These are phyloP conservation scores for Hyperoplus lanceolatus DNA, from an alignment of 2,797 vertebrate species.

Conservation along the genomic window DNA sequence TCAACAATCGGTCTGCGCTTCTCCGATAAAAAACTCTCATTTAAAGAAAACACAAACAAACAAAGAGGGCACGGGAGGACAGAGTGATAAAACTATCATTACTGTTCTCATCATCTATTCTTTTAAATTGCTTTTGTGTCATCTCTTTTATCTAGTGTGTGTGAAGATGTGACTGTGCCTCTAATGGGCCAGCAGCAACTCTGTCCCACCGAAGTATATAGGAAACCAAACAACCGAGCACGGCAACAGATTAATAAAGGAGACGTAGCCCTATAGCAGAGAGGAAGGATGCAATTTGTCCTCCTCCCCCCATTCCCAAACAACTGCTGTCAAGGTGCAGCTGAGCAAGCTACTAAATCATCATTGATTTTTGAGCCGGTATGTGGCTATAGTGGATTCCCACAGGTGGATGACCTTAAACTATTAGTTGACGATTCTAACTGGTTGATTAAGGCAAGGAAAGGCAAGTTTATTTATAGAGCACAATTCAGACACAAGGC, in stretches of 20 bases:
- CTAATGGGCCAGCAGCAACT: conserved; percentile 43
- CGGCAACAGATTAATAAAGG: neutral
- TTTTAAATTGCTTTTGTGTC: conserved; percentile 71
- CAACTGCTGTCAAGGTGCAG: conserved; percentile 26
- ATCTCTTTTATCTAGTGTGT: conserved; percentile 49
- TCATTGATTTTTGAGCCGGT: conserved; percentile 22
- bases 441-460: no score
- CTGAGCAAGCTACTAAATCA: conserved; percentile 28
- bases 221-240: conserved; percentile 20
- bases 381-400: neutral
- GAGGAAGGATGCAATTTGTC: conserved; percentile 11
- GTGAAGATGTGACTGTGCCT: conserved; percentile 40
- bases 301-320: conserved; percentile 15
- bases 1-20: conserved; percentile 72
- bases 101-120: conserved; percentile 48
- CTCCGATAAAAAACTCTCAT: conserved; percentile 66
- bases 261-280: conserved; percentile 7
- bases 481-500: no score
- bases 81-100: conserved; percentile 70
- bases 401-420: neutral
- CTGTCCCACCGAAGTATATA: conserved; percentile 14
- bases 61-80: conserved; percentile 23
- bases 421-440: neutral
- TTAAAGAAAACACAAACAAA: conserved; percentile 59
- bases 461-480: no score